These are phyloP conservation scores for Zonitis immaculata DNA, from an alignment of 2,888 invertebrate genomes.

Conservation along the genomic window DNA sequence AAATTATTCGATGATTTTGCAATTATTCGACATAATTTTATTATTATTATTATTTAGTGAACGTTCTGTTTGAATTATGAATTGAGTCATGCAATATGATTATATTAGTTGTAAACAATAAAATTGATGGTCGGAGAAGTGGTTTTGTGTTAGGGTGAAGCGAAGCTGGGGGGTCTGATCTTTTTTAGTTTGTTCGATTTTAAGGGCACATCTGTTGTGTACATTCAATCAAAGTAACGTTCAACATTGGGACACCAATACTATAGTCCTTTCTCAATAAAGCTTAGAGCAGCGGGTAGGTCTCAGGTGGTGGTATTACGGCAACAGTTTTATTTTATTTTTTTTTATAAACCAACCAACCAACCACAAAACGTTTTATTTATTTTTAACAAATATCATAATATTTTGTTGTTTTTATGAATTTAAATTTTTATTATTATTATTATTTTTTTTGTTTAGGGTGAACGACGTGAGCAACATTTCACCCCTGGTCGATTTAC, in stretches of 20 bases:
- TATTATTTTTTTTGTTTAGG: no score
- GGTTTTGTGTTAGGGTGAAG: no score
- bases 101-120: no score
- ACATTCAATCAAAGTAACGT: slow-evolving; percentile 29
- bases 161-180: background rate
- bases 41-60: no score
- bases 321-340: background rate
- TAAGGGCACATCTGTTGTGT: slow-evolving; percentile 28
- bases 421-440: no score
- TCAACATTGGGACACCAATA: slow-evolving; percentile 18
- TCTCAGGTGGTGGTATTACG: slow-evolving; percentile 23
- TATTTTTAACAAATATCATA: no score
- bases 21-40: background rate
- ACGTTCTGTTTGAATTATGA: no score
- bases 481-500: slow-evolving; percentile 68
- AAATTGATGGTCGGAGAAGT: no score
- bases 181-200: background rate
- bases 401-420: no score
- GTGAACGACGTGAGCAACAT: slow-evolving; percentile 62
- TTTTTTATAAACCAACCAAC: background rate
- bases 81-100: background rate
- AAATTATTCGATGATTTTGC: no score
- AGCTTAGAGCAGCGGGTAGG: slow-evolving; percentile 8
- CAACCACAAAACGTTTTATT: slow-evolving; percentile 5
- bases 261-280: slow-evolving; percentile 15